phyloP scores from a whole-genome alignment of 1,140 invertebrate genomes.

The Trichonephila inaurata region DNA sequence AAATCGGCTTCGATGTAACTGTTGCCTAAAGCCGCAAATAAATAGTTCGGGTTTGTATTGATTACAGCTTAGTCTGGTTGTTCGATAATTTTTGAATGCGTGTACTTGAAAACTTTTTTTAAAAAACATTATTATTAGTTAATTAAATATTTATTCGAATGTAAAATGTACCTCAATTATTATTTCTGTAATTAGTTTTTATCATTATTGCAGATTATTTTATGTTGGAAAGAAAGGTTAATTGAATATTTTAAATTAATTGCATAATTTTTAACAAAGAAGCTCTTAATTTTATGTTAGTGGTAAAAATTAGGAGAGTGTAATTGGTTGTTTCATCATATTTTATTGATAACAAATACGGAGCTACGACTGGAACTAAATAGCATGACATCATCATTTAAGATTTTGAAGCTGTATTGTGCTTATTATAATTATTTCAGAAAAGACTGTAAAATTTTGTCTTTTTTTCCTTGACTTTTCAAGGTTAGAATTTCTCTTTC shows the following conservation, averaged over 20 bases:
- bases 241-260: neutral
- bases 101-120: neutral
- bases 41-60: neutral
- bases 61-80: neutral
- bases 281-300: neutral
- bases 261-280: neutral
- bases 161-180: neutral
- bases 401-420: no score
- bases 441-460: no score
- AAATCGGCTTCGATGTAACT: neutral
- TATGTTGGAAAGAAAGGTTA: neutral
- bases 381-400: no score
- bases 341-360: neutral
- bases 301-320: neutral
- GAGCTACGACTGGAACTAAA: no score
- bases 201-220: neutral
- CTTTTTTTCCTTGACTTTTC: no score
- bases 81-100: neutral
- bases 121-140: neutral
- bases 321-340: neutral
- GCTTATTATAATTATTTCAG: no score
- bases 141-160: neutral
- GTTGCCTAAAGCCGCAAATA: constrained; percentile 27
- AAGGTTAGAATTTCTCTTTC: no score
- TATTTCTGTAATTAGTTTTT: neutral